Percentiles rank a stretch among this genome's conserved stretches.
Evolutionary conservation across 2,888 invertebrate genomes (phyloP).

Genomic region (Xanthostigma xanthostigma): DNA sequence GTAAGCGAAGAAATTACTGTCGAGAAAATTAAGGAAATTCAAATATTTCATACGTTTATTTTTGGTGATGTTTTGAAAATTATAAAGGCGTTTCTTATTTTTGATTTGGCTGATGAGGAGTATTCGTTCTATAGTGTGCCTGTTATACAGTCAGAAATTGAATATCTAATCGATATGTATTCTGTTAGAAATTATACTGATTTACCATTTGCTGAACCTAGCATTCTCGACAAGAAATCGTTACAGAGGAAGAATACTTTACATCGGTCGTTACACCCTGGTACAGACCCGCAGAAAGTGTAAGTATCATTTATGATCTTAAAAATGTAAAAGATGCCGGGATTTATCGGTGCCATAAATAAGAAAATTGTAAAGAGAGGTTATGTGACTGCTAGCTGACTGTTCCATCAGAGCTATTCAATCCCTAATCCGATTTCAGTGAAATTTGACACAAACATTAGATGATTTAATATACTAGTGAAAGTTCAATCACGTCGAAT

Average conservation of each 20-base stretch:
- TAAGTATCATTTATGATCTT: conserved; percentile 18
- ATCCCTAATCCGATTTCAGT: too few species aligned
- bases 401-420: too few species aligned
- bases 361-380: too few species aligned
- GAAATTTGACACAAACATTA: too few species aligned
- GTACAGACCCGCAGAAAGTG: conserved; percentile 45
- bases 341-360: too few species aligned
- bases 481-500: too few species aligned
- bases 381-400: too few species aligned
- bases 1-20: conserved; percentile 27
- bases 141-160: conserved; percentile 18
- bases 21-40: conserved; percentile 35
- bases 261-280: conserved; percentile 73
- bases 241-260: conserved; percentile 45
- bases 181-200: conserved; percentile 29
- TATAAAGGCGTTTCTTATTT: conserved; percentile 43
- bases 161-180: conserved; percentile 43
- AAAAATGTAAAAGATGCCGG: conserved; percentile 6
- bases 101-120: conserved; percentile 38
- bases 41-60: conserved; percentile 56
- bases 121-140: conserved; percentile 37
- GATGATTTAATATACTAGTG: too few species aligned
- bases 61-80: conserved; percentile 54
- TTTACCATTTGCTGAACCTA: conserved; percentile 28
- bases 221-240: conserved; percentile 34